A percentile compares a stretch with the other conserved stretches of the same genome.
Evolutionary conservation across 2,797 vertebrate species (phyloP).

Genomic region (Danionella dracula): DNA sequence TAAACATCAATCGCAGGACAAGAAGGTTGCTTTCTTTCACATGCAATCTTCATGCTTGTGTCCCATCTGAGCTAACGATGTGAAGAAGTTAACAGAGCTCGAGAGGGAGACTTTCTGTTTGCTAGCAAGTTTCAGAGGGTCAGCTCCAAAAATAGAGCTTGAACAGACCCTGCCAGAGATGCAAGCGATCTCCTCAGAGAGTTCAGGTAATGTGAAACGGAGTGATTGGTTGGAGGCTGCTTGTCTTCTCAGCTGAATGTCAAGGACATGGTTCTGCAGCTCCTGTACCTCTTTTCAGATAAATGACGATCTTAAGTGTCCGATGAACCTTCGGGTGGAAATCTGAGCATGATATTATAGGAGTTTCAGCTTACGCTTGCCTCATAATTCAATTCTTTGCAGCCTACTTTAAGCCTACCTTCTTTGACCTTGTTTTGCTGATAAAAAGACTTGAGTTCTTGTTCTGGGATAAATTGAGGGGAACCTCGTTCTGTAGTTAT

Average conservation of each 20-base stretch:
- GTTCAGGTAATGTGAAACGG: neutral
- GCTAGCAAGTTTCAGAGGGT: neutral
- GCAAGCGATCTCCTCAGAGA: conserved; percentile 1
- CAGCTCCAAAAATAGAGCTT: neutral
- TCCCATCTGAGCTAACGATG: no score
- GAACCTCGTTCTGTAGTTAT: conserved; percentile 11
- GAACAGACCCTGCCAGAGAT: neutral
- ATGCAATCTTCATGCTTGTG: no score
- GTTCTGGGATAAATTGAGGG: no score
- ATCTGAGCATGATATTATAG: neutral
- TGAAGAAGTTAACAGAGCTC: no score
- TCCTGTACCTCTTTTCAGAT: neutral
- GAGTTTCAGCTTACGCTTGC: neutral
- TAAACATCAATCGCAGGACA: no score
- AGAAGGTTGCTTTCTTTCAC: no score
- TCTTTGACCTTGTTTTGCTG: conserved; percentile 1
- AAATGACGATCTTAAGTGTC: neutral
- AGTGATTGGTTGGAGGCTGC: neutral
- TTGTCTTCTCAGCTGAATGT: conserved; percentile 1
- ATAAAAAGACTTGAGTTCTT: neutral
- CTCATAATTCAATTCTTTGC: neutral
- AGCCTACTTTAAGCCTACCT: conserved; percentile 15
- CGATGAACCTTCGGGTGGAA: neutral
- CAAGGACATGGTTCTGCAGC: neutral
- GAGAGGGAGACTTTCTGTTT: no score